phyloP scores from a whole-genome alignment of 1,140 invertebrate genomes.

The Zaprionus kolodkinae region DNA sequence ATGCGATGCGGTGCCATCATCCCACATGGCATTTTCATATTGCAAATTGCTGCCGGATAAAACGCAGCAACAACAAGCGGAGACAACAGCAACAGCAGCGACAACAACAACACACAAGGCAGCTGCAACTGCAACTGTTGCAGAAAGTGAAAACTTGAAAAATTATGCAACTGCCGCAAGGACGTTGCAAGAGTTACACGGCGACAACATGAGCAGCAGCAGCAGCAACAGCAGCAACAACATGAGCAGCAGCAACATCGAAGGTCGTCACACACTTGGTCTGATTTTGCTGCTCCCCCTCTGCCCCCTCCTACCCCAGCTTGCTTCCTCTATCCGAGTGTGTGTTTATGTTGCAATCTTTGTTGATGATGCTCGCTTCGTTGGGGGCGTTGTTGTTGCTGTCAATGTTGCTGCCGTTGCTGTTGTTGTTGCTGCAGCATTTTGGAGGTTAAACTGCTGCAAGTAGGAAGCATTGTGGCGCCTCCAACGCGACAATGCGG shows the following conservation, averaged over 20 bases:
- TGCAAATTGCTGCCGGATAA: conserved; percentile 78
- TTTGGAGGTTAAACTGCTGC: conserved; percentile 73
- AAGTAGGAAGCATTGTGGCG: conserved; percentile 73
- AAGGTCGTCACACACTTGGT: conserved; percentile 79
- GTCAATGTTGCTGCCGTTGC: conserved; percentile 27
- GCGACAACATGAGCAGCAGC: conserved; percentile 38
- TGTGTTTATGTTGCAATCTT: conserved; percentile 64
- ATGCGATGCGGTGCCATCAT: conserved; percentile 50
- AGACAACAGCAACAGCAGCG: conserved; percentile 18
- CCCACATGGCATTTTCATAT: conserved; percentile 73
- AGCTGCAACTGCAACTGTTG: conserved; percentile 34
- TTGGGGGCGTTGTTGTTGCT: conserved; percentile 54
- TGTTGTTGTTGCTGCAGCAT: conserved; percentile 33
- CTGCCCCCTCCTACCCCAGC: background rate
- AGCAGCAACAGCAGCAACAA: conserved; percentile 47
- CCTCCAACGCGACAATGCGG: conserved; percentile 71
- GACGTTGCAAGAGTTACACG: conserved; percentile 61
- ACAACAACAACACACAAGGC: conserved; percentile 9
- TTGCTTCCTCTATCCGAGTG: conserved; percentile 11
- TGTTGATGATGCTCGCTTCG: conserved; percentile 46
- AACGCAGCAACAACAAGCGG: conserved; percentile 17
- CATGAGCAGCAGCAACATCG: conserved; percentile 39
- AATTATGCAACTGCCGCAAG: conserved; percentile 80
- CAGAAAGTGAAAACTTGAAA: conserved; percentile 79
- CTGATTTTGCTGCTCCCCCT: conserved; percentile 62